Percentiles rank a stretch among this genome's conserved stretches.
Conservation (phyloP, 2,888 invertebrate genomes). For the Arenicola marina region DNA sequence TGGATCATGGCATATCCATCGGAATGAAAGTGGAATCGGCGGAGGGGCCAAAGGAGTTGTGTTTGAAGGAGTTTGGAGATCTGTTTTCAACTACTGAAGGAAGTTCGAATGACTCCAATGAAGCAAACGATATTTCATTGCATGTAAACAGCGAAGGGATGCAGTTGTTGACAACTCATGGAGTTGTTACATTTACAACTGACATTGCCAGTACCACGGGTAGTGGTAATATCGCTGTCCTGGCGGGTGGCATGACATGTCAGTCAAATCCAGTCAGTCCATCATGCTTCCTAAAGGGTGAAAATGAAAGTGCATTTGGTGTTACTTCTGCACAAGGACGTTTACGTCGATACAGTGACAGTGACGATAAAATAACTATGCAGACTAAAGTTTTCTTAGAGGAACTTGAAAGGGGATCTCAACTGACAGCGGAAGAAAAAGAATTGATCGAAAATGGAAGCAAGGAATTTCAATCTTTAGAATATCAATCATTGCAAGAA, state of each 20-base stretch:
- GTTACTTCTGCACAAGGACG: no score
- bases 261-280: slow-evolving; percentile 17
- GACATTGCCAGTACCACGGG: not conserved
- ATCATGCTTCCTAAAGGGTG: not conserved
- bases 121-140: no score
- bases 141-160: no score
- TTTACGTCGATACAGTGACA: slow-evolving; percentile 16
- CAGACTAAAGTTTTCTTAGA: slow-evolving; percentile 19
- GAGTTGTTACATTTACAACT: not conserved
- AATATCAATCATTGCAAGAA: no score
- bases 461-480: slow-evolving; percentile 18
- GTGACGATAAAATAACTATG: slow-evolving; percentile 9
- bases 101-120: no score
- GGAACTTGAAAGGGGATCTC: slow-evolving; percentile 30
- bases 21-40: not conserved
- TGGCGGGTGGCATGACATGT: slow-evolving; percentile 1
- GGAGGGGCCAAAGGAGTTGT: no score
- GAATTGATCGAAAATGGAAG: slow-evolving; percentile 25
- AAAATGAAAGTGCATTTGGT: no score
- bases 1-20: not conserved
- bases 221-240: not conserved
- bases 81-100: not conserved
- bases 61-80: not conserved
- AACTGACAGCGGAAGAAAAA: slow-evolving; percentile 25
- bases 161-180: no score